phyloP scores from a whole-genome alignment of 2,113 vertebrate genomes.

The Forbesichthys agassizii region DNA sequence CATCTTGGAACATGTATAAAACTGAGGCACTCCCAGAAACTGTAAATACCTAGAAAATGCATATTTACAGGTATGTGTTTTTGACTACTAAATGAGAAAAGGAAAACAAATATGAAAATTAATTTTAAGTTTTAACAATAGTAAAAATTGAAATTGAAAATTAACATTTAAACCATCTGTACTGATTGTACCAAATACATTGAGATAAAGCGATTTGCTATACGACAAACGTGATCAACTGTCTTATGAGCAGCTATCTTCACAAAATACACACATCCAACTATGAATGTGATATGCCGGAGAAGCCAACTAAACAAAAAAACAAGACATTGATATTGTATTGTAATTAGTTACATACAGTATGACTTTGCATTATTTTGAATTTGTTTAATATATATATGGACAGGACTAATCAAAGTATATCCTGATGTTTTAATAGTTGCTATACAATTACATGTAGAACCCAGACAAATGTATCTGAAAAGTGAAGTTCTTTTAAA shows the following conservation, averaged over 20 bases:
- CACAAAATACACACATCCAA: too few species aligned
- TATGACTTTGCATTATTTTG: constrained; percentile 27
- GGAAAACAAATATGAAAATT: background rate
- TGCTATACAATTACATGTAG: background rate
- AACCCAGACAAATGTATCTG: background rate
- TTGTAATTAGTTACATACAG: background rate
- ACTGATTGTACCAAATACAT: too few species aligned
- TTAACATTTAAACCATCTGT: too few species aligned
- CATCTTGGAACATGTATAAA: constrained; percentile 75
- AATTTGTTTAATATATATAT: constrained; percentile 23
- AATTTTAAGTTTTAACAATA: constrained; percentile 41
- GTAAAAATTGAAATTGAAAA: background rate
- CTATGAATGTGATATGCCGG: too few species aligned
- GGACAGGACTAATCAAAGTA: background rate
- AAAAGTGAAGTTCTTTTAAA: too few species aligned
- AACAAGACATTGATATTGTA: too few species aligned
- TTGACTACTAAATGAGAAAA: constrained; percentile 45
- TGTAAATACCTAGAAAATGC: constrained; percentile 79
- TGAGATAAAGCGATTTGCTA: too few species aligned
- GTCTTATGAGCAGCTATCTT: background rate
- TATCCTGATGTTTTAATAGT: background rate
- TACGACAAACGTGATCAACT: background rate
- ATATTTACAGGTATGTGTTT: constrained; percentile 75
- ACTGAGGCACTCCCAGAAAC: constrained; percentile 69
- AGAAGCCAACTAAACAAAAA: too few species aligned